Percentiles rank a stretch among this genome's conserved stretches.
These are phyloP conservation scores for Mormoops blainvillei DNA, from an alignment of 2,113 vertebrate genomes.

Conservation along the genomic window DNA sequence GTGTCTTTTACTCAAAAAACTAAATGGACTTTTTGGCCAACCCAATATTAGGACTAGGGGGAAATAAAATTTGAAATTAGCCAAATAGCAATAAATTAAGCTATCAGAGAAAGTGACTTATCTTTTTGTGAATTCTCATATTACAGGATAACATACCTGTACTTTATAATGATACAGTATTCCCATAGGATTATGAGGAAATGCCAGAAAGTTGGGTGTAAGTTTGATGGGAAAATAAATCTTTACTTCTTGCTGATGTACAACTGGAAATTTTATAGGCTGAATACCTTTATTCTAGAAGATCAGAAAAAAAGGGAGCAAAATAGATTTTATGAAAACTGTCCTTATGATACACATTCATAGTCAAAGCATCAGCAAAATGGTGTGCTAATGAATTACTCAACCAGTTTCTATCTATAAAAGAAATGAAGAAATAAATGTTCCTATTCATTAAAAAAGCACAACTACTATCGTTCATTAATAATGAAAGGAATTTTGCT, in stretches of 20 bases:
- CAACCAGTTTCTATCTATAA: background rate
- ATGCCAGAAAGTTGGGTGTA: constrained; percentile 72
- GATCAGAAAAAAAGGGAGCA: background rate
- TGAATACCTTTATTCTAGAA: constrained; percentile 50
- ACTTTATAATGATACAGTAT: constrained; percentile 68
- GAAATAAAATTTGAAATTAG: constrained; percentile 17
- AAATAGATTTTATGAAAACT: background rate
- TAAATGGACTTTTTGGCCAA: no score
- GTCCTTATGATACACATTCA: background rate
- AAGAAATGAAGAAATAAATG: constrained; percentile 5
- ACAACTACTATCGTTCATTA: background rate
- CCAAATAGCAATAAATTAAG: background rate
- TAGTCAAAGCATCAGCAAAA: constrained; percentile 13
- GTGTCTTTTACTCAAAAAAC: no score
- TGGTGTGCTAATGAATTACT: background rate
- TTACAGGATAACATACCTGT: constrained; percentile 51
- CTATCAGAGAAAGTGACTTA: background rate
- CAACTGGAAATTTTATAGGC: constrained; percentile 57
- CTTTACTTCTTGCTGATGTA: constrained; percentile 77
- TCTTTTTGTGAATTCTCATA: background rate
- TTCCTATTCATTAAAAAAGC: background rate
- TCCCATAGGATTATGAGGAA: constrained; percentile 80
- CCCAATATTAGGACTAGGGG: background rate
- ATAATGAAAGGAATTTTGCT: background rate
- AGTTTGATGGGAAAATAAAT: constrained; percentile 76